phyloP scores from a whole-genome alignment of 2,797 vertebrate species.

The Neosilurus mollespiculum region DNA sequence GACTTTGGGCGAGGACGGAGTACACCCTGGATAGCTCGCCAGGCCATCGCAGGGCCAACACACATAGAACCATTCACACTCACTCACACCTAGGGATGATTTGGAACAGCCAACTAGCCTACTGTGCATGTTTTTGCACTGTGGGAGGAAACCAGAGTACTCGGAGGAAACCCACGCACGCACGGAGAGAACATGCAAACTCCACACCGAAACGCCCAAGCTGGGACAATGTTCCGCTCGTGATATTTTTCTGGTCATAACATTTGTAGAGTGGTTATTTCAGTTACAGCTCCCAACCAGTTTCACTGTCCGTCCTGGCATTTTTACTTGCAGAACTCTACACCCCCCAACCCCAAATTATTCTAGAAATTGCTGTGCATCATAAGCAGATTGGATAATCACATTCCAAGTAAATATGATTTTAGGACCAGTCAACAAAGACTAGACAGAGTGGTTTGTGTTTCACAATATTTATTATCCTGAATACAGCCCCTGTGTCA shows the following conservation, averaged over 20 bases:
- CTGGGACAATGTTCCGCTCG: neutral
- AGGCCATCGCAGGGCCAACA: too few species aligned
- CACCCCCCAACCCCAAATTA: neutral
- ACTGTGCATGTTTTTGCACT: too few species aligned
- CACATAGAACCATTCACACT: too few species aligned
- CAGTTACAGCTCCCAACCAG: neutral
- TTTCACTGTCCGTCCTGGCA: neutral
- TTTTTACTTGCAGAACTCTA: neutral
- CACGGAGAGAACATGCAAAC: too few species aligned
- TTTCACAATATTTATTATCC: slow-evolving; percentile 59
- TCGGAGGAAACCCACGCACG: too few species aligned
- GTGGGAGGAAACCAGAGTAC: too few species aligned
- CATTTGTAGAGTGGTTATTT: too few species aligned
- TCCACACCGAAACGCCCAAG: too few species aligned
- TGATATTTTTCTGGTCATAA: neutral
- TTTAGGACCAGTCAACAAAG: neutral
- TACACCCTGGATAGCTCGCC: too few species aligned
- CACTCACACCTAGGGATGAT: too few species aligned
- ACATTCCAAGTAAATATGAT: neutral
- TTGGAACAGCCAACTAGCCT: too few species aligned
- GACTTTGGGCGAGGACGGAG: too few species aligned
- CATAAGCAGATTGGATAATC: neutral
- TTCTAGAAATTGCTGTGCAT: neutral
- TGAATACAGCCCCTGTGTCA: slow-evolving; percentile 54
- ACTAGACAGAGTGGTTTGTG: slow-evolving; percentile 25